Conservation (phyloP, 2,888 invertebrate genomes). For the Cancer borealis region DNA sequence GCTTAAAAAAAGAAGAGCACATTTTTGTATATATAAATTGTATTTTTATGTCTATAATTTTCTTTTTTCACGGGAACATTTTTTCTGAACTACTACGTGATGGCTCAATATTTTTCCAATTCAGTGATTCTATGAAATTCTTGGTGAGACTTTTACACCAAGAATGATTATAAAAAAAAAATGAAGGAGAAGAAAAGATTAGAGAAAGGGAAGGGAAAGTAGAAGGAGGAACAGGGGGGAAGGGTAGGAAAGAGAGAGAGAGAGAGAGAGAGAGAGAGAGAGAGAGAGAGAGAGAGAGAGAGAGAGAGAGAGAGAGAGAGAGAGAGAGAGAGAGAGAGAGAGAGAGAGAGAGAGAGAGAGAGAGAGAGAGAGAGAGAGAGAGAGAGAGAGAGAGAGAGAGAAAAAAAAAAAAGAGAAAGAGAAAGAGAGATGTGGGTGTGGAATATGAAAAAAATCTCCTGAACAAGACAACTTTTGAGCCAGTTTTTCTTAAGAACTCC, state of each 20-base stretch:
- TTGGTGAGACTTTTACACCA: not conserved
- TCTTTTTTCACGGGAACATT: not conserved
- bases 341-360: too few relatives aligned
- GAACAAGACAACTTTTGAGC: not conserved
- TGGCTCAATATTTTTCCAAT: not conserved
- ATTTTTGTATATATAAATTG: too few relatives aligned
- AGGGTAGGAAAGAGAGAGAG: not conserved
- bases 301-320: not conserved
- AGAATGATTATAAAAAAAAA: not conserved
- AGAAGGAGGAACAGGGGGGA: not conserved
- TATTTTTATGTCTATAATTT: not conserved
- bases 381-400: too few relatives aligned
- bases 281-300: slow-evolving; percentile 20
- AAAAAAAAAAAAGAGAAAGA: too few relatives aligned
- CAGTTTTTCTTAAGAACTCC: not conserved
- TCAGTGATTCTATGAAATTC: slow-evolving; percentile 6
- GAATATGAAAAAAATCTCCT: slow-evolving; percentile 13
- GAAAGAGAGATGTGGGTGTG: not conserved
- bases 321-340: not conserved
- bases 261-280: slow-evolving; percentile 11
- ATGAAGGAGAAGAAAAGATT: not conserved
- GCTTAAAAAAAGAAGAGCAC: too few relatives aligned
- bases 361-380: too few relatives aligned
- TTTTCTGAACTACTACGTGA: not conserved
- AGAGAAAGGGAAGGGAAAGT: not conserved